A percentile compares a stretch with the other conserved stretches of the same genome.
Evolutionary conservation across 2,113 vertebrate genomes (phyloP).

Genomic region (Apeltes quadracus): DNA sequence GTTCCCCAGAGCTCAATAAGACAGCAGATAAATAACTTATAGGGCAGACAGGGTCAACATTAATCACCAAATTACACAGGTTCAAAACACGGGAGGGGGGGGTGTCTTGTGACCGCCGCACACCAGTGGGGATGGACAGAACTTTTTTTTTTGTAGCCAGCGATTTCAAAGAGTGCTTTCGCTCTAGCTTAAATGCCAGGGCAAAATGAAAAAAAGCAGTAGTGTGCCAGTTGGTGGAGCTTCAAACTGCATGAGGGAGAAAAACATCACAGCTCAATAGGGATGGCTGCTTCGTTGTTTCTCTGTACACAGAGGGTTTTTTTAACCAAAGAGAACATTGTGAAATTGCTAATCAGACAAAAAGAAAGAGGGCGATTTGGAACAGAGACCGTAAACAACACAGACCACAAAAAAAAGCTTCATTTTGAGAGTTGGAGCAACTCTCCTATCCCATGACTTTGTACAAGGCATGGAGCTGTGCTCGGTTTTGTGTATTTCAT

Average conservation of each 20-base stretch:
- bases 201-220: slow-evolving; percentile 66
- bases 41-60: slow-evolving; percentile 58
- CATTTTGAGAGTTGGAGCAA: slow-evolving; percentile 59
- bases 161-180: slow-evolving; percentile 70
- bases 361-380: slow-evolving; percentile 55
- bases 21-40: slow-evolving; percentile 56
- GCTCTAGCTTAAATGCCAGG: slow-evolving; percentile 70
- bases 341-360: slow-evolving; percentile 73
- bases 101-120: slow-evolving; percentile 42
- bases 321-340: slow-evolving; percentile 66
- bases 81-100: slow-evolving; percentile 49
- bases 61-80: slow-evolving; percentile 67
- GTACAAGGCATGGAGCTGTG: slow-evolving; percentile 50
- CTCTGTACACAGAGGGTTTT: slow-evolving; percentile 33
- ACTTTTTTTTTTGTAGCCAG: slow-evolving; percentile 48
- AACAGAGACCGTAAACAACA: slow-evolving; percentile 54
- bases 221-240: slow-evolving; percentile 74
- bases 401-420: slow-evolving; percentile 52
- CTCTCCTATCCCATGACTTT: slow-evolving; percentile 57
- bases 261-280: slow-evolving; percentile 70
- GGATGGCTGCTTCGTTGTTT: slow-evolving; percentile 64
- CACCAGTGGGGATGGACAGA: slow-evolving; percentile 47
- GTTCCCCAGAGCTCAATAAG: slow-evolving; percentile 65
- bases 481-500: slow-evolving; percentile 57
- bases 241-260: slow-evolving; percentile 74